Base-by-base conservation (phyloP, 2,888 invertebrate species). In the Geophilus truncorum region DNA sequence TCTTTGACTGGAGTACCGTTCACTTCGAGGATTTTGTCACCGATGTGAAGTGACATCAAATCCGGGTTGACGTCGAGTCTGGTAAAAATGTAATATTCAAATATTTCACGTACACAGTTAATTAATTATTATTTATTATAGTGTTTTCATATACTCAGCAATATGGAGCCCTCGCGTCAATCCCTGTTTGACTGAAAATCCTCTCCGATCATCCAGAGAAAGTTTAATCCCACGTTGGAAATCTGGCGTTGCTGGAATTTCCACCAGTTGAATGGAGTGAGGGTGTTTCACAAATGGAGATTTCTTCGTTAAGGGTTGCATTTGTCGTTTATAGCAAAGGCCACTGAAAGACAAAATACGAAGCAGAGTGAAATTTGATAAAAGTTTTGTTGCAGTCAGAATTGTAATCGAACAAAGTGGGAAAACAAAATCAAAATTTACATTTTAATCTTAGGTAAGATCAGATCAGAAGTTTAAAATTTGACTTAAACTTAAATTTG, bases 1-100 rank as follows among this genome's bases (percentile, higher is more conserved):
- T 93, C 93, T 85, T 91, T 92, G 0, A 96, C 93, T 0, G 95
- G 94, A 0, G 94, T 92, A 1, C 97, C 96, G 89, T 97, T 96
- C 78, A 97, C 94, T 89, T 97, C 97, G 82, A 97, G 89, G 83
- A 97, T 95, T 85, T 92, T 90, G 88, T 97, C 97, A n/a, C 97
- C 97, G 84, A 96, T 92, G 86, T 94, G 95, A 80, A 96, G 89
- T 9, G 94, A 92, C 90, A 94, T 92, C 81, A 94, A 89, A 83
- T 94, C 94, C 84, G 92, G 92, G 84, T 93, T 92, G 81, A 93
- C 91, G 85, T 94, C 94, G 85, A 95, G 90, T 87, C 95, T 95
- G 87, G 40, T 88, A 86, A 81, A 40, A 78, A 78, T 9, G 1
- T 12, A 5, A 21, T 6, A 70, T 18, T 12, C 9, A 28, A 75